These are phyloP conservation scores for Sminthopsis crassicaudata DNA, from an alignment of 2,113 vertebrate species.

Conservation along the genomic window DNA sequence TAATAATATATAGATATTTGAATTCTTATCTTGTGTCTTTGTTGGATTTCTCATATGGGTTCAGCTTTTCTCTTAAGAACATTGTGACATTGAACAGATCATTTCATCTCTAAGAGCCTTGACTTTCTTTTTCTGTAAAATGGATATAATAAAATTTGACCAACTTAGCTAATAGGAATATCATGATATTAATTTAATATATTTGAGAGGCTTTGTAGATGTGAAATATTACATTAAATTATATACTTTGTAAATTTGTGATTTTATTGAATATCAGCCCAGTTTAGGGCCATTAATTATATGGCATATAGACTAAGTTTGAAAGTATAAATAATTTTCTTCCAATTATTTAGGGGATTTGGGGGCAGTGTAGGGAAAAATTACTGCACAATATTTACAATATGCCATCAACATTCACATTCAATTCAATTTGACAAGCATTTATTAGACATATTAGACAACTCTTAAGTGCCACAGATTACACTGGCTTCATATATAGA, in stretches of 20 bases:
- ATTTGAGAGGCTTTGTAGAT: background rate
- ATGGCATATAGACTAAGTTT: background rate
- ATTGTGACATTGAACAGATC: background rate
- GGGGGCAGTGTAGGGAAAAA: background rate
- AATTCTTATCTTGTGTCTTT: background rate
- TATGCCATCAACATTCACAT: background rate
- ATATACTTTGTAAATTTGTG: background rate
- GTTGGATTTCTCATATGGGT: background rate
- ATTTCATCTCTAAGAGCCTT: background rate
- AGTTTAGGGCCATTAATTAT: background rate
- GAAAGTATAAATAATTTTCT: background rate
- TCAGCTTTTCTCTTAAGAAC: background rate
- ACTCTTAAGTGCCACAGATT: background rate
- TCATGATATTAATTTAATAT: background rate
- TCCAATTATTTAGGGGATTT: background rate
- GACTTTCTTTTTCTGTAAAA: background rate
- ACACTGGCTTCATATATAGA: background rate
- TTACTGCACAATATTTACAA: background rate
- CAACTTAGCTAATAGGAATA: background rate
- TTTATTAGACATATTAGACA: background rate
- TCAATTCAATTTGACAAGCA: background rate
- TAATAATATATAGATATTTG: background rate
- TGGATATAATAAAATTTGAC: background rate
- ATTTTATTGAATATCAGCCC: background rate
- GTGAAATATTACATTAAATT: background rate